Base-by-base conservation (phyloP, 2,888 invertebrate species). In the Zele albiditarsus region DNA sequence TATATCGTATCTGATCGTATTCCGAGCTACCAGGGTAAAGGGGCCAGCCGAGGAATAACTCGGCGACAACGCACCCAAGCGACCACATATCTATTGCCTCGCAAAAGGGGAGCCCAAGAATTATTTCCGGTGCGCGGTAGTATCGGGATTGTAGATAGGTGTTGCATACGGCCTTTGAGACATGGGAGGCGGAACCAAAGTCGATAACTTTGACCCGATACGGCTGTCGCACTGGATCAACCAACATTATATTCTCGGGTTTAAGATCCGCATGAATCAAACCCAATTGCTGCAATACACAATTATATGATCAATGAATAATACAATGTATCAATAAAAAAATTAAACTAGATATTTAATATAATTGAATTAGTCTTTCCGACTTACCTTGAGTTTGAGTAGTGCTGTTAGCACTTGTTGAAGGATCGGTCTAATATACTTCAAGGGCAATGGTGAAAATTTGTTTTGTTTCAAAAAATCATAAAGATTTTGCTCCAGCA, bases 61-160 rank as follows among this genome's bases (percentile, higher is more conserved):
- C 99, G 2, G 99, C 99, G 65, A 99, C 98, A 79, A 99, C 99
- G 91, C 99, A 99, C 75, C 99, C 99, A 81, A 99, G 91, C 6
- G 98, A 99, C 99, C 99, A 99, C 99, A 99, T 99, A 91, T 99
- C 99, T 85, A 99, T 99, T 16, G 99, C 98, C 90, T 99, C 99
- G 91, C 98, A 98, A 91, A 99, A 99, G 78, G 98, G 99, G 84
- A 99, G 91, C 27, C 99, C 99, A 85, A 98, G 92, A 87, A 98
- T 98, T 86, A 98, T 98, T 91, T 98, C 98, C 2, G 98, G 98
- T 46, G 98, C 98, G 82, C 98, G 95, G 78, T 99, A 99, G 90
- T 99, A 99, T 88, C 99, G 93, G 85, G 98, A 99, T 91, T 99
- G 99, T 85, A 99, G 92, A 90, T 99, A 99, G 10, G 99, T 99